Evolutionary conservation across 2,113 vertebrate species (phyloP), one percentile per base, ranked within the genome.

Genomic region (Eleginops maclovinus): DNA sequence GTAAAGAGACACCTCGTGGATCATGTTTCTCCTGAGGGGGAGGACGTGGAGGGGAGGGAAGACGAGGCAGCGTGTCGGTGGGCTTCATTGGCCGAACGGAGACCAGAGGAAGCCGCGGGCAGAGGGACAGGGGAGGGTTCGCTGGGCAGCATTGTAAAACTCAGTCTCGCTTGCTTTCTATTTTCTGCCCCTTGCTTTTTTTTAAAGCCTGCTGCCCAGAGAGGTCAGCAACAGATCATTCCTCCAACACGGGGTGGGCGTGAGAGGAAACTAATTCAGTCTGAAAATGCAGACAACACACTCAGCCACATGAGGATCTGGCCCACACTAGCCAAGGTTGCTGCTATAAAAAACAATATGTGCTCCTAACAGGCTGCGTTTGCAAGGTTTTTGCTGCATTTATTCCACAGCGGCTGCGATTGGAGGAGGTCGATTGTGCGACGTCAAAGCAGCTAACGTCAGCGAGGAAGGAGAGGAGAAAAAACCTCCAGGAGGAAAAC

Each of bases 21-120:
- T 95, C 93, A 13, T 75, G 91, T 95, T 94, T 88, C 94, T 77
- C 68, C 83, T 56, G 53, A 64, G 46, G 81, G n/a, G 84, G 69
- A 70, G 85, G 83, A 64, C 22, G 15, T 47, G 74, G 40, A 65
- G 74, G 75, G 71, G 78, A 59, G 83, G 70, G 85, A 60, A 44
- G 67, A 63, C 5, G 58, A 67, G 68, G 61, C 41, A 16, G 66
- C 17, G 44, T 28, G 77, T 66, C 41, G 59, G 88, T 72, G 86
- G 87, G 85, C 84, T 89, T 82, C 83, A 79, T 82, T 88, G 90
- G 91, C 73, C 77, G 21, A 82, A 81, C 62, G 59, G 78, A 88
- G 81, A 68, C 43, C 55, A 69, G 79, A 71, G 58, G 69, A 41
- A 81, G 56, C 68, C 13, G 41, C 55, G 46, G 71, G 72, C 44